A percentile compares a stretch with the other conserved stretches of the same genome.
phyloP scores from a whole-genome alignment of 2,113 vertebrate species.

The Upupa epops region DNA sequence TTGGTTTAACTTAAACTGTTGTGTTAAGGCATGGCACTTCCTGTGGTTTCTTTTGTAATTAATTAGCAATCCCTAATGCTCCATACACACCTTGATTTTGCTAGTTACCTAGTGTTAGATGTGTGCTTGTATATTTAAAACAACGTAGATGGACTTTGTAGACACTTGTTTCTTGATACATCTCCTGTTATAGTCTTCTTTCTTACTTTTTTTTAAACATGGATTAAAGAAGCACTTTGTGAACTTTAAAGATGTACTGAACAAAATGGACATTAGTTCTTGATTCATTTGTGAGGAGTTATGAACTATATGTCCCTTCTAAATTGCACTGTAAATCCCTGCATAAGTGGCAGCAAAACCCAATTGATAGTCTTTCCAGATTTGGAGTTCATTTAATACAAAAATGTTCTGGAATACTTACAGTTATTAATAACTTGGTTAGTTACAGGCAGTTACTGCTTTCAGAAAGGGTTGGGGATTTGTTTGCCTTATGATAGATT shows the following conservation, averaged over 20 bases:
- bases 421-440: neutral
- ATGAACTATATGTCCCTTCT: neutral
- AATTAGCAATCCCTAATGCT: neutral
- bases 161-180: rapidly evolving
- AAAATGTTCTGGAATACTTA: neutral
- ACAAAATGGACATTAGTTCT: neutral
- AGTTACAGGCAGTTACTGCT: neutral
- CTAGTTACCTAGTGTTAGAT: neutral
- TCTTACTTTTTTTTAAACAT: neutral
- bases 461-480: neutral
- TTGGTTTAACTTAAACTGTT: neutral
- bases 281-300: neutral
- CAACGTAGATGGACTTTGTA: neutral
- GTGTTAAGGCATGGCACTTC: neutral
- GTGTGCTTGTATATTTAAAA: neutral
- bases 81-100: neutral
- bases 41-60: neutral
- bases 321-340: neutral
- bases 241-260: neutral
- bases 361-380: neutral
- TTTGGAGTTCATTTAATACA: neutral
- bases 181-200: neutral
- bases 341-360: neutral
- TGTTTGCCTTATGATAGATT: neutral
- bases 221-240: neutral